phyloP scores from a whole-genome alignment of 2,888 invertebrate genomes.

The Lissonota sp. region DNA sequence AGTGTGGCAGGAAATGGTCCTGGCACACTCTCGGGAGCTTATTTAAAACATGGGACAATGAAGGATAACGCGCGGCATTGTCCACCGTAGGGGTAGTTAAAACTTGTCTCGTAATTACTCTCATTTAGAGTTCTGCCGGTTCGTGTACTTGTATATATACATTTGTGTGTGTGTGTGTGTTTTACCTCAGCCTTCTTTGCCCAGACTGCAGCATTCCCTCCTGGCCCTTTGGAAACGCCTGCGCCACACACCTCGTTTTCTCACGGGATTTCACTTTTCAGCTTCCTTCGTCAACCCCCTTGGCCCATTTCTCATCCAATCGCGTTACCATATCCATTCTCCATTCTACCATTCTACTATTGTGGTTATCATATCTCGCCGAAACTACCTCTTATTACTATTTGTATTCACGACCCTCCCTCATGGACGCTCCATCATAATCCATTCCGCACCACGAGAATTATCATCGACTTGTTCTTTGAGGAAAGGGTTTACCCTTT shows the following conservation, averaged over 20 bases:
- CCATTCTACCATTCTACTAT: conserved; percentile 16
- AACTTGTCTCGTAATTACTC: conserved; percentile 83
- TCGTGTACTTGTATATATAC: conserved; percentile 17
- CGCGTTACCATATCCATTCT: conserved; percentile 14
- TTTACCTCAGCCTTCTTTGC: conserved; percentile 1
- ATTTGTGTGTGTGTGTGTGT: background rate
- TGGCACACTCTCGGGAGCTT: conserved; percentile 77
- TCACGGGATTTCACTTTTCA: conserved; percentile 55
- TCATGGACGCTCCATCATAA: conserved; percentile 73
- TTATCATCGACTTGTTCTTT: background rate
- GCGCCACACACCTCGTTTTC: conserved; percentile 30
- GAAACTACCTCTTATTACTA: conserved; percentile 13
- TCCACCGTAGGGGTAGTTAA: conserved; percentile 80
- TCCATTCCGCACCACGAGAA: conserved; percentile 52
- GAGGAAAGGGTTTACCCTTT: too few species aligned
- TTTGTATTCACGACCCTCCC: conserved; percentile 51
- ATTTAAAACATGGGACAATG: conserved; percentile 81
- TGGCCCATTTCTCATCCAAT: conserved; percentile 12
- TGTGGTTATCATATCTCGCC: conserved; percentile 25
- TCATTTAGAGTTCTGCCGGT: conserved; percentile 76
- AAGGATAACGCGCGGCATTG: conserved; percentile 80
- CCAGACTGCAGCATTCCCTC: background rate
- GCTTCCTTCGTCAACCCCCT: conserved; percentile 49
- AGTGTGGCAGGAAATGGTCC: conserved; percentile 46
- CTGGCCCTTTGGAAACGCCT: conserved; percentile 32